Conservation (phyloP, 2,888 invertebrate genomes). For the Melinaea marsaeus region DNA sequence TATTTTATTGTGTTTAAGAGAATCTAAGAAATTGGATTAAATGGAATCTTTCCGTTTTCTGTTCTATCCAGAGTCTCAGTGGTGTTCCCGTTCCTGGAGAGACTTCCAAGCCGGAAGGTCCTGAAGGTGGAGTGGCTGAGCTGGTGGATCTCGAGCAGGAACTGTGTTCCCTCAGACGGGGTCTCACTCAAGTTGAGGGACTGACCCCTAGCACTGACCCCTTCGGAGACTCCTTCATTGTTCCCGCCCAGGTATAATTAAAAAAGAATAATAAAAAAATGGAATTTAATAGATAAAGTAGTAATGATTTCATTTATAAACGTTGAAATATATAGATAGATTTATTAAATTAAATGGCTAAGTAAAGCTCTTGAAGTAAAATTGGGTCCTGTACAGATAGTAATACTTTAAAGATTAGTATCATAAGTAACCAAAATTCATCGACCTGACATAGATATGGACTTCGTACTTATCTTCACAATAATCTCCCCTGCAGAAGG, state of each 20-base stretch:
- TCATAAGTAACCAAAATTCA: too few relatives aligned
- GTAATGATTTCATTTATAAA: too few relatives aligned
- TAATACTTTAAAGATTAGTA: too few relatives aligned
- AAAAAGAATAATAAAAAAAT: too few relatives aligned
- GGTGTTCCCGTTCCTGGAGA: slow-evolving; percentile 36
- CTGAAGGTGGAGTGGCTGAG: slow-evolving; percentile 86
- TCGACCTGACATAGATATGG: neutral
- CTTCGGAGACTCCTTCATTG: slow-evolving; percentile 69
- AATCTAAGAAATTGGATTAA: too few relatives aligned
- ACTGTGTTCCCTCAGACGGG: slow-evolving; percentile 89
- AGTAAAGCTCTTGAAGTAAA: too few relatives aligned
- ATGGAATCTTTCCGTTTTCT: too few relatives aligned
- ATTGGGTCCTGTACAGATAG: too few relatives aligned
- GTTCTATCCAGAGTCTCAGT: neutral
- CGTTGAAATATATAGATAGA: too few relatives aligned
- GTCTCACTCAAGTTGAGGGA: slow-evolving; percentile 92
- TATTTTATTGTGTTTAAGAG: too few relatives aligned
- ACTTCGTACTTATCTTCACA: neutral
- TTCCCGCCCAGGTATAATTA: slow-evolving; percentile 51
- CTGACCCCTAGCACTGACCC: slow-evolving; percentile 83
- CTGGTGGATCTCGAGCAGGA: slow-evolving; percentile 92
- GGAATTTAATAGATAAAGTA: too few relatives aligned
- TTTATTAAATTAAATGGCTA: too few relatives aligned
- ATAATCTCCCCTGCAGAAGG: slow-evolving; percentile 50
- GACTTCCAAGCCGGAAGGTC: slow-evolving; percentile 47